phyloP scores from a whole-genome alignment of 2,113 vertebrate species.

The Poecilia latipinna region DNA sequence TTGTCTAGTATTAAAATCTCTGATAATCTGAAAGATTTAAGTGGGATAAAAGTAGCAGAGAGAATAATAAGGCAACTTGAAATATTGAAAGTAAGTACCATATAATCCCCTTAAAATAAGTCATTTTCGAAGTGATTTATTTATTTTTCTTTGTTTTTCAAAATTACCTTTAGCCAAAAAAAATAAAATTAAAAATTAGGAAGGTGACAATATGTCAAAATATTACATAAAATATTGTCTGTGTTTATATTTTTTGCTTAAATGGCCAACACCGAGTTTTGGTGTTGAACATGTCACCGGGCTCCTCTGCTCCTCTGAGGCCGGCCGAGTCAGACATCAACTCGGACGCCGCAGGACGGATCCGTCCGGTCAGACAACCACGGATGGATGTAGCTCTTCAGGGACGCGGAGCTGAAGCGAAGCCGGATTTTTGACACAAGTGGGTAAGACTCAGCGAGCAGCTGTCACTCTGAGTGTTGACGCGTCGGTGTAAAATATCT shows the following conservation, averaged over 20 bases:
- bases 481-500: not conserved
- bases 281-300: not conserved
- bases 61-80: too few species aligned
- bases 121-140: too few species aligned
- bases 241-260: too few species aligned
- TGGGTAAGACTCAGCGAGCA: conserved; percentile 14
- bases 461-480: accelerated
- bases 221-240: too few species aligned
- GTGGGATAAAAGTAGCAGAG: too few species aligned
- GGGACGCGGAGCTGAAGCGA: conserved; percentile 14
- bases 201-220: too few species aligned
- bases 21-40: too few species aligned
- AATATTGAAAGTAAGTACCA: too few species aligned
- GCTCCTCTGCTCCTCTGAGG: not conserved
- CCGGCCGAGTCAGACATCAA: conserved; percentile 50
- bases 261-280: not conserved
- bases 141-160: too few species aligned
- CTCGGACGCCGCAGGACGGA: conserved; percentile 49
- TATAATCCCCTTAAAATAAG: too few species aligned
- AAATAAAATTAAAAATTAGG: too few species aligned
- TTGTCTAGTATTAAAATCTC: not conserved
- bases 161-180: too few species aligned
- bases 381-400: conserved; percentile 50
- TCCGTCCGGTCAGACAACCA: conserved; percentile 25
- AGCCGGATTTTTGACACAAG: conserved; percentile 24